Base-by-base conservation (phyloP, 92 coral and sea anemone species). In the Paramuricea clavata region DNA sequence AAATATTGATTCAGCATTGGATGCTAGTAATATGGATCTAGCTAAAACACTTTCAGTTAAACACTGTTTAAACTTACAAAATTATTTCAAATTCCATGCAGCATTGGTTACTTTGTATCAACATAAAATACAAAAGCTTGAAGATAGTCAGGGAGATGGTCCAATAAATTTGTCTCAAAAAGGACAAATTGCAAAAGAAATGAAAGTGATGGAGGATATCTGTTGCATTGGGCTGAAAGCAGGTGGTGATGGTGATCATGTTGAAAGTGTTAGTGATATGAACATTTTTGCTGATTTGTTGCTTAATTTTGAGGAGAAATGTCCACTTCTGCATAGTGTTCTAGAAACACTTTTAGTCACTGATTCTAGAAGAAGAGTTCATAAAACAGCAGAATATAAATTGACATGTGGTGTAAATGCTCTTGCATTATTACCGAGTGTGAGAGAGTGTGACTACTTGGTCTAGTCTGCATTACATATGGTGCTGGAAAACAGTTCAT, bases 81-180 rank as follows among this genome's bases (percentile, higher is more conserved):
- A 69, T 6, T 34, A 69, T 34, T 69, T 7, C 17, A 69, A 33
- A 34, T 16, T 69, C 22, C 47, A 69, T 10, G 22, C 76, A 17
- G 76, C 76, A 69, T 69, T 69, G 76, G 76, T 69, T 31, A 31
- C 76, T 28, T 33, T 69, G 76, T 69, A 69, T 34, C 22, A 69
- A 69, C 44, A 22, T 69, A 69, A 69, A 34, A 19, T 69, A 31
- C 44, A 19, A 41, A 26, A 5, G 43, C 44, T 69, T 33, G 47
- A 69, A 69, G 49, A 21, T 69, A 10, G 73, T 26, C 13, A 65
- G 9, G 73, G 41, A 23, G 73, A 65, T 26, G 17, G 19, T 65
- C 12, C 73, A 26, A 65, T 65, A 65, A 26, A 8, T 17, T 7
- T 26, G 8, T 32, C 27, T 2, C 77, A 71, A 71, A 71, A 71